These are phyloP conservation scores for Oopsacas minuta DNA, from an alignment of 37 sponge, comb jelly and placozoan genomes.

Conservation along the genomic window DNA sequence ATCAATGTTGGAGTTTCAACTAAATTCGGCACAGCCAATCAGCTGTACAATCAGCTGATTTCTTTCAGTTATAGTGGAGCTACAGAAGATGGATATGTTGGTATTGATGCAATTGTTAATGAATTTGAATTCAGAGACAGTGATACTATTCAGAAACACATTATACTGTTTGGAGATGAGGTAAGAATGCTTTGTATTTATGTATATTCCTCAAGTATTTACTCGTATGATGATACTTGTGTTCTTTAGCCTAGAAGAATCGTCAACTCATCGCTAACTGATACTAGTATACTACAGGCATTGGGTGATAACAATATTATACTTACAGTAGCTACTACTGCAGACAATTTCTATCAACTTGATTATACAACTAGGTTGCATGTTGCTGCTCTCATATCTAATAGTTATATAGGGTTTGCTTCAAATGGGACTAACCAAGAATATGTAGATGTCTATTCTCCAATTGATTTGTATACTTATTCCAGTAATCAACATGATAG, in stretches of 20 bases:
- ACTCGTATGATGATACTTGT: neutral
- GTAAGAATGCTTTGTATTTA: neutral
- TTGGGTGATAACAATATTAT: neutral
- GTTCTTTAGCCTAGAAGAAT: neutral
- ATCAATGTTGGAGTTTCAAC: neutral
- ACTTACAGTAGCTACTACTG: neutral
- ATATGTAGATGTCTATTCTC: neutral
- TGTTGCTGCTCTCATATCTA: neutral
- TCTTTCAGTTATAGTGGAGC: neutral
- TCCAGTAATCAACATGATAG: neutral
- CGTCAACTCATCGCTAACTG: neutral
- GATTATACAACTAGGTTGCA: neutral
- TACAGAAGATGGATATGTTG: neutral
- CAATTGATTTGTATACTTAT: neutral
- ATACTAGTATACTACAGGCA: neutral
- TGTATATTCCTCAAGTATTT: neutral
- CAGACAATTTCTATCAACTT: neutral
- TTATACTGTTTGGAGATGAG: neutral
- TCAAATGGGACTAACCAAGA: neutral
- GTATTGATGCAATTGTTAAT: neutral
- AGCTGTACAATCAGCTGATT: neutral
- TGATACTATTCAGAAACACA: neutral
- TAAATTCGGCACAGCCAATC: slow-evolving; percentile 13
- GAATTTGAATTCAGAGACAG: neutral
- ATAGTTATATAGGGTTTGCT: neutral